Evolutionary conservation across 2,797 vertebrate species (phyloP).

Genomic region (Xyrichtys novacula): DNA sequence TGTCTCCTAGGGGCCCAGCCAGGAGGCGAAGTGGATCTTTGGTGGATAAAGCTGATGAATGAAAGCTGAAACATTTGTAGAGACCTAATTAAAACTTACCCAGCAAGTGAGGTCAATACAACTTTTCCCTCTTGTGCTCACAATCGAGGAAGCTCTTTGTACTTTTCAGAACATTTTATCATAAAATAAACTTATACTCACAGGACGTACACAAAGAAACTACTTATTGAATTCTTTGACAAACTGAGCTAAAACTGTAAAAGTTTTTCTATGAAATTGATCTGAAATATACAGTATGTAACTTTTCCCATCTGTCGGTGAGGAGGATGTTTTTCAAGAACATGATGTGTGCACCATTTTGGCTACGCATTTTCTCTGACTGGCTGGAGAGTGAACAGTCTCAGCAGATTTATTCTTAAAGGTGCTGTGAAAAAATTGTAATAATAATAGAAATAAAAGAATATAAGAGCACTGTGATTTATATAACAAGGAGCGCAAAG

Average conservation of each 20-base stretch:
- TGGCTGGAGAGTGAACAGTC: not conserved
- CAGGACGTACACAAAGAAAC: not conserved
- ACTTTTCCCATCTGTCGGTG: constrained; percentile 1
- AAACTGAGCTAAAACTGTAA: not conserved
- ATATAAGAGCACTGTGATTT: not conserved
- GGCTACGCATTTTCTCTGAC: constrained; percentile 6
- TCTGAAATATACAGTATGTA: not conserved
- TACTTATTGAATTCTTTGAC: constrained; percentile 9
- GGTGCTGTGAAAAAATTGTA: too few species aligned
- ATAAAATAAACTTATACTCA: constrained; percentile 2
- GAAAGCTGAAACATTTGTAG: constrained; percentile 46
- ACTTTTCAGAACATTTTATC: constrained; percentile 25
- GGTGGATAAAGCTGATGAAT: constrained; percentile 48
- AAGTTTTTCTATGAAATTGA: not conserved
- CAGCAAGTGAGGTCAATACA: constrained; percentile 20
- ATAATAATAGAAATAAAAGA: not conserved
- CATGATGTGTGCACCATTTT: not conserved
- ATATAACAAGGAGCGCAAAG: not conserved
- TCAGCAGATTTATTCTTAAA: too few species aligned
- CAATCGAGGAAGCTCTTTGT: constrained; percentile 13
- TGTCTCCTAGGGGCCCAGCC: constrained; percentile 26
- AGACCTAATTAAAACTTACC: constrained; percentile 58
- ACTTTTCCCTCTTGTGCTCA: constrained; percentile 4
- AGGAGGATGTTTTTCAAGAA: constrained; percentile 2
- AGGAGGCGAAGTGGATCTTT: constrained; percentile 36